phyloP scores from a whole-genome alignment of 2,888 invertebrate species.

The Chelonus formosanus region DNA sequence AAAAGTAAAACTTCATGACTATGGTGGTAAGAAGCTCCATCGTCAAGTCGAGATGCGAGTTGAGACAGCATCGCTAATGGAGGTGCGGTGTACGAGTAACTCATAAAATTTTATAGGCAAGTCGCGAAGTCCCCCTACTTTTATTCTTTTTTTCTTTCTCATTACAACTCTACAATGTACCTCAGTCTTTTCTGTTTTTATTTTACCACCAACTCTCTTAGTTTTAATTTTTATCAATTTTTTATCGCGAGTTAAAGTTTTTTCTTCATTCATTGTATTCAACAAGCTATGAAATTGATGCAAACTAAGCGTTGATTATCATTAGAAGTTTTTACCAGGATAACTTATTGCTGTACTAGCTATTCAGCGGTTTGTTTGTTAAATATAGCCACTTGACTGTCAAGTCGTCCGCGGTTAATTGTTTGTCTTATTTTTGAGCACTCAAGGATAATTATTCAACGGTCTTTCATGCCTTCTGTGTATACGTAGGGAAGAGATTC shows the following conservation, averaged over 20 bases:
- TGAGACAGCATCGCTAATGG: slow-evolving; percentile 54
- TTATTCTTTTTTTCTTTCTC: slow-evolving; percentile 24
- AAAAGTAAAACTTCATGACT: slow-evolving; percentile 21
- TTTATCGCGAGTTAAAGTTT: no score
- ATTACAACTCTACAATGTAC: no score
- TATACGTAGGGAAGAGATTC: slow-evolving; percentile 28
- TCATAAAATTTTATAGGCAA: slow-evolving; percentile 55
- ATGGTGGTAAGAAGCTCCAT: slow-evolving; percentile 31
- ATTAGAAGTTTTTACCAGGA: neutral
- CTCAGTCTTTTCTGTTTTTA: no score
- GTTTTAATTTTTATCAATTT: no score
- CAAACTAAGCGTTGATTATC: slow-evolving; percentile 10
- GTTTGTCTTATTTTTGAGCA: slow-evolving; percentile 59
- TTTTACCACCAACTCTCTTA: no score
- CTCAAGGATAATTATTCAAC: slow-evolving; percentile 61
- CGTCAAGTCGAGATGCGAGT: slow-evolving; percentile 39
- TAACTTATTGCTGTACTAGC: slow-evolving; percentile 30
- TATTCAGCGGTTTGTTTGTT: slow-evolving; percentile 50
- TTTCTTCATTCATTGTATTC: neutral
- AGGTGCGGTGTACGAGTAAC: slow-evolving; percentile 53
- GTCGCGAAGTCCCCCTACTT: slow-evolving; percentile 20
- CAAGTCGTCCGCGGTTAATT: slow-evolving; percentile 56
- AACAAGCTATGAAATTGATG: neutral
- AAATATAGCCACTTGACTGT: slow-evolving; percentile 57
- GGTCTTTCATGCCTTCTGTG: slow-evolving; percentile 48